Conservation (phyloP, 1,140 invertebrate genomes). For the Pogonognathellus flavescens region DNA sequence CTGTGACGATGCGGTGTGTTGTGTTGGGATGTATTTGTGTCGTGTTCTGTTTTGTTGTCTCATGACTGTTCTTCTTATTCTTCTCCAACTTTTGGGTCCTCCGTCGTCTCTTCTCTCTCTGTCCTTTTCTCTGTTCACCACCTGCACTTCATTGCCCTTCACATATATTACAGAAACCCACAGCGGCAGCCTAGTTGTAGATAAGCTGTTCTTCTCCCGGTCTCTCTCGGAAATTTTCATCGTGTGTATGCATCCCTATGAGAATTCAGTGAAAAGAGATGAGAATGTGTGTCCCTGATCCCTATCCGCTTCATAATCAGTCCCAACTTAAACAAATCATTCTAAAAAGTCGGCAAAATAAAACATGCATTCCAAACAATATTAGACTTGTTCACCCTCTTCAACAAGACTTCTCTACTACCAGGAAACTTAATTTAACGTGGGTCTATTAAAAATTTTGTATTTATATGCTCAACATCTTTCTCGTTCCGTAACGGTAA, state of each 20-base stretch:
- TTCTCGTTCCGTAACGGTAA: too few relatives aligned
- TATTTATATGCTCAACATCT: too few relatives aligned
- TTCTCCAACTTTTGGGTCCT: background rate
- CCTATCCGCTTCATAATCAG: background rate
- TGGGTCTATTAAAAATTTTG: too few relatives aligned
- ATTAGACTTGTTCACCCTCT: too few relatives aligned
- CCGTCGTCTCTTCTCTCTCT: background rate
- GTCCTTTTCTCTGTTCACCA: constrained; percentile 1
- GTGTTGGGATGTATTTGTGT: background rate
- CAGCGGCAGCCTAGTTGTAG: background rate
- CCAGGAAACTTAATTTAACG: too few relatives aligned
- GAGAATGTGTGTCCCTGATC: background rate
- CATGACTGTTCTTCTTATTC: background rate
- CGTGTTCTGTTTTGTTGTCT: background rate
- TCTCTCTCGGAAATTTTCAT: too few relatives aligned
- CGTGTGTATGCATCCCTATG: too few relatives aligned
- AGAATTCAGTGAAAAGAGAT: too few relatives aligned
- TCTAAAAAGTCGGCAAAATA: too few relatives aligned
- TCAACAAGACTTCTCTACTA: too few relatives aligned
- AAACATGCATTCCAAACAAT: too few relatives aligned
- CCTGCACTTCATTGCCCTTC: constrained; percentile 32
- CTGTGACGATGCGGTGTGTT: background rate
- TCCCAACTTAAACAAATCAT: background rate
- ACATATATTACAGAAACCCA: background rate
- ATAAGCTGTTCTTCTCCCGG: background rate